These are phyloP conservation scores for Nasua narica DNA, from an alignment of 2,797 vertebrate species.

Conservation along the genomic window DNA sequence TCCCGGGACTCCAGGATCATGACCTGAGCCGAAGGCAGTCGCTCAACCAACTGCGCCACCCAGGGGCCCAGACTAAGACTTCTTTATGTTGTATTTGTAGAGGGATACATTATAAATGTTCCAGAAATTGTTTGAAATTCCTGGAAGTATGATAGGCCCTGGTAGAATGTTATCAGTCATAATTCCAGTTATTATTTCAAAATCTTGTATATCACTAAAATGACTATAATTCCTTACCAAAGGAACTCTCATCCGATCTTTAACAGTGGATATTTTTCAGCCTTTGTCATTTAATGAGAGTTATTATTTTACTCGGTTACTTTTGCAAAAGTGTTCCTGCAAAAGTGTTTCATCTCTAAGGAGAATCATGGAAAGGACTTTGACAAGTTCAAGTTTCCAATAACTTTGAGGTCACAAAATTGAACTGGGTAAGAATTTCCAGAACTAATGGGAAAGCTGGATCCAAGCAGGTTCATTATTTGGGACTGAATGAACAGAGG, in stretches of 20 bases:
- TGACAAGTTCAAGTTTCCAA: background rate
- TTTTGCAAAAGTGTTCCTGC: background rate
- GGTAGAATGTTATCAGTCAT: background rate
- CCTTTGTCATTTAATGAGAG: background rate
- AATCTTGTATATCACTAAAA: background rate
- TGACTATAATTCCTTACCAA: background rate
- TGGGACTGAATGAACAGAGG: background rate
- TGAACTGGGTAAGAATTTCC: background rate
- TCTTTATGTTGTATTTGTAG: background rate
- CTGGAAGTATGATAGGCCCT: background rate
- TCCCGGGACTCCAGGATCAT: too few species aligned
- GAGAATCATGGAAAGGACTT: background rate
- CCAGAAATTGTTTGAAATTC: background rate
- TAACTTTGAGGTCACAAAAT: background rate
- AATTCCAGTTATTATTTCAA: background rate
- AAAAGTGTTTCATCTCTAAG: background rate
- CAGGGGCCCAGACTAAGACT: too few species aligned
- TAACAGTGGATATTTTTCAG: background rate
- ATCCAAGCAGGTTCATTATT: background rate
- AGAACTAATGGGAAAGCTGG: background rate
- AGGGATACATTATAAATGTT: background rate
- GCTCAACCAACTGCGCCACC: too few species aligned
- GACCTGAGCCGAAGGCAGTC: too few species aligned
- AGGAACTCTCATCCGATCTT: background rate
- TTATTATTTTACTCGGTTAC: background rate